Percentiles rank a stretch among this genome's conserved stretches.
Evolutionary conservation across 2,888 invertebrate genomes (phyloP).

Genomic region (Drosophila borborema): DNA sequence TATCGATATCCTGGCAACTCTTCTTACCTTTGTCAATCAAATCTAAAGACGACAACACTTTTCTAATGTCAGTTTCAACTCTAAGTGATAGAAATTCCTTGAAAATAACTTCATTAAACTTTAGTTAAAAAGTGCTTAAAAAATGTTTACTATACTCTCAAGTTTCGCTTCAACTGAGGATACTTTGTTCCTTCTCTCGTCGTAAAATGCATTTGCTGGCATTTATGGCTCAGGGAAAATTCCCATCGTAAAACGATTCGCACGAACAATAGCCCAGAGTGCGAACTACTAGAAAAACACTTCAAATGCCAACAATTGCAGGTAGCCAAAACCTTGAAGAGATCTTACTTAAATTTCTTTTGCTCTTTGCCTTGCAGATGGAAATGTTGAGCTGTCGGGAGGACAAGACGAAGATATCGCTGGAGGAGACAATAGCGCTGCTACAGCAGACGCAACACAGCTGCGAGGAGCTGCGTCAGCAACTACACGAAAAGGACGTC

Average conservation of each 20-base stretch:
- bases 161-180: background rate
- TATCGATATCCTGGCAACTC: background rate
- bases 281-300: conserved; percentile 13
- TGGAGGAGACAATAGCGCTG: conserved; percentile 75
- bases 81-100: background rate
- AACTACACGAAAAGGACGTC: conserved; percentile 81
- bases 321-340: conserved; percentile 7
- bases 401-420: conserved; percentile 72
- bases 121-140: conserved; percentile 27
- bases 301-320: conserved; percentile 6
- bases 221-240: conserved; percentile 31
- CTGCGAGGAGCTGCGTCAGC: conserved; percentile 82
- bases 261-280: conserved; percentile 6
- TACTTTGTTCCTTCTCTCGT: background rate
- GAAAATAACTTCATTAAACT: conserved; percentile 12
- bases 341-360: conserved; percentile 14
- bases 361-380: conserved; percentile 73
- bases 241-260: conserved; percentile 33
- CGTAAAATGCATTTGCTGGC: conserved; percentile 7
- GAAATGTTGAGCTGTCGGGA: conserved; percentile 83
- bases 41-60: background rate
- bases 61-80: background rate
- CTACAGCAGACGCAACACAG: conserved; percentile 79
- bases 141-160: background rate
- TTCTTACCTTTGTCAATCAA: background rate